These are phyloP conservation scores for Bicyclus anynana DNA, from an alignment of 1,140 invertebrate genomes.

Conservation along the genomic window DNA sequence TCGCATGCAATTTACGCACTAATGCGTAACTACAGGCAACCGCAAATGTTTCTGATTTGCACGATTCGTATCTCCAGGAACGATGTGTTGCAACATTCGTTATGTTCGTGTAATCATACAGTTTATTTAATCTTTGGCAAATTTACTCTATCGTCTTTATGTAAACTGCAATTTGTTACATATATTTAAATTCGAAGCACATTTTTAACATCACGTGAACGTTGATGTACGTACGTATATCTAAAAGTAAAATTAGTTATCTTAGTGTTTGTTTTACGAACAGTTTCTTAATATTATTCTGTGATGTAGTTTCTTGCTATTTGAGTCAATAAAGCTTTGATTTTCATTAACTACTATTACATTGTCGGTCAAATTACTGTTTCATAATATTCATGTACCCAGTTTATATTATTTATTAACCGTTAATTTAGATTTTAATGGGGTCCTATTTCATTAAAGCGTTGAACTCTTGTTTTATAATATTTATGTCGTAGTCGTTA, in stretches of 20 bases:
- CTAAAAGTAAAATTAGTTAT: background rate
- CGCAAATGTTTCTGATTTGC: slow-evolving; percentile 55
- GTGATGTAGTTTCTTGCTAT: too few species aligned
- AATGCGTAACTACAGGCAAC: slow-evolving; percentile 53
- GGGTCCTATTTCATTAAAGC: background rate
- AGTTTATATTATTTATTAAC: too few species aligned
- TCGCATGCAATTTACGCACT: slow-evolving; percentile 61
- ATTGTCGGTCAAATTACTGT: too few species aligned
- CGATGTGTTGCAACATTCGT: slow-evolving; percentile 20
- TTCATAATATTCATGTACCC: too few species aligned
- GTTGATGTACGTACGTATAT: background rate
- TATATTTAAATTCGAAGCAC: background rate
- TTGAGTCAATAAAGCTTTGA: too few species aligned
- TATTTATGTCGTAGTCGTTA: slow-evolving; percentile 13
- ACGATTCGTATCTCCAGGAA: slow-evolving; percentile 27
- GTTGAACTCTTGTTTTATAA: background rate
- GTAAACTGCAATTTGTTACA: background rate
- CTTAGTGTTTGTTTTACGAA: background rate
- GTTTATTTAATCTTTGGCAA: slow-evolving; percentile 12
- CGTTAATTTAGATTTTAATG: too few species aligned
- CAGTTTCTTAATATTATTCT: too few species aligned
- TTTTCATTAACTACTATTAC: too few species aligned
- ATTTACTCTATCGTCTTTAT: background rate
- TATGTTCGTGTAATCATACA: slow-evolving; percentile 15
- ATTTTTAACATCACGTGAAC: background rate